Base-by-base conservation (phyloP, 2,888 invertebrate species). In the Leptinotarsa peninsularis region DNA sequence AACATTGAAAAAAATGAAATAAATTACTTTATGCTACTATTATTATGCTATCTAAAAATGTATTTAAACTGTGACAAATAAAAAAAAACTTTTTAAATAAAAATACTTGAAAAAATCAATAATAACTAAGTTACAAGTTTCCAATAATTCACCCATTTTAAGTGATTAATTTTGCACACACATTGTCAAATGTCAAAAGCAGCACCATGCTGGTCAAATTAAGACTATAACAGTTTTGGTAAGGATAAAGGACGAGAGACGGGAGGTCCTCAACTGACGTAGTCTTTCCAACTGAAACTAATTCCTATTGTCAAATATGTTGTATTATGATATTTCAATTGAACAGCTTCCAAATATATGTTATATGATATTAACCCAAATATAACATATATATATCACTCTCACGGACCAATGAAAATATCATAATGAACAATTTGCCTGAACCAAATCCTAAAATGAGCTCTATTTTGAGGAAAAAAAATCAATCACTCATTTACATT, bases 181-280 rank as follows among this genome's bases (percentile, higher is more conserved):
- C 83, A 86, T 81, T 82, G 82, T 87, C 86, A 87, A 83, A 86
- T 87, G 86, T 88, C 86, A 87, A 87, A 83, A 88, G 87, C 88
- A 88, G 85, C 88, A 87, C 87, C 88, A 88, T 88, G 88, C 88
- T 85, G 85, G 85, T 85, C 84, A 86, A 87, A 85, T 76, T 78
- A 81, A 83, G 82, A 87, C 84, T 85, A 85, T 87, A 85, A 87
- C 81, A 82, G 76, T 81, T 68, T 76, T 81, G 83, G 82, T 82
- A 81, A 79, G 82, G 81, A 81, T 81, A 60, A 81, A 83, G 84
- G 86, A 84, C 81, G 81, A 83, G 83, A 82, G 84, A 83, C 75
- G 83, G 87, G 87, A 86, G 83, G 79, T 81, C 86, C 86, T 87
- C 86, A 87, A 85, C 84, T 86, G 83, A 86, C 82, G 82, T 86